Base-by-base conservation (phyloP, 2,113 vertebrate species). In the Sander lucioperca region DNA sequence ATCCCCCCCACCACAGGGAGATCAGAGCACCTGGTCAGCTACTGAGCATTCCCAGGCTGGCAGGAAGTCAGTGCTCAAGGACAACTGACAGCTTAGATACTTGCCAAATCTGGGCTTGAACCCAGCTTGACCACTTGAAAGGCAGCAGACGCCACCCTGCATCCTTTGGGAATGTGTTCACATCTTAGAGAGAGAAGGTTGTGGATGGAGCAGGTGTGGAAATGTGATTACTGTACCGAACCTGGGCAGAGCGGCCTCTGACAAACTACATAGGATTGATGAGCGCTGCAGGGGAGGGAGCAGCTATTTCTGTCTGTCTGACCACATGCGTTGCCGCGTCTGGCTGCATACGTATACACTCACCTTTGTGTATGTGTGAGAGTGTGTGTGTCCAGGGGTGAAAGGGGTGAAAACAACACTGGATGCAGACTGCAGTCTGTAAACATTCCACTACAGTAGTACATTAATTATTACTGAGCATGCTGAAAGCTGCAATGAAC, bases 221-320 rank as follows among this genome's bases (percentile, higher is more conserved):
- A 23, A 77, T 85, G 79, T 85, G 72, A 90, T 90, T 80, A 90
- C 77, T 85, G 86, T 45, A 74, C 36, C 18, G 61, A 59, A 66
- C 36, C 59, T 5, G 56, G 84, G 80, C 45, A 36, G 82, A 66
- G 84, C 51, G 62, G 54, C 45, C 68, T 64, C 73, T 86, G 82
- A 90, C 86, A 85, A 88, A 85, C 69, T 63, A 33, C 5, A 33
- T 5, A 88, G 86, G 82, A 90, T 88, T 88, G 87, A 92, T 91
- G 91, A 79, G 79, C 77, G 18, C 84, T 66, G 84, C 82, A 82
- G 82, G 87, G 61, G 48, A 74, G 65, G 62, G 66, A 80, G 76
- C 16, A 21, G 83, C 86, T 90, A 86, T 89, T 86, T 91, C 84
- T 81, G 83, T 80, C 79, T 63, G 54, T 85, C 76, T 80, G 76